Percentiles rank a stretch among this genome's conserved stretches.
Conservation (phyloP, 2,888 invertebrate genomes). For the Miltochrista miniata region DNA sequence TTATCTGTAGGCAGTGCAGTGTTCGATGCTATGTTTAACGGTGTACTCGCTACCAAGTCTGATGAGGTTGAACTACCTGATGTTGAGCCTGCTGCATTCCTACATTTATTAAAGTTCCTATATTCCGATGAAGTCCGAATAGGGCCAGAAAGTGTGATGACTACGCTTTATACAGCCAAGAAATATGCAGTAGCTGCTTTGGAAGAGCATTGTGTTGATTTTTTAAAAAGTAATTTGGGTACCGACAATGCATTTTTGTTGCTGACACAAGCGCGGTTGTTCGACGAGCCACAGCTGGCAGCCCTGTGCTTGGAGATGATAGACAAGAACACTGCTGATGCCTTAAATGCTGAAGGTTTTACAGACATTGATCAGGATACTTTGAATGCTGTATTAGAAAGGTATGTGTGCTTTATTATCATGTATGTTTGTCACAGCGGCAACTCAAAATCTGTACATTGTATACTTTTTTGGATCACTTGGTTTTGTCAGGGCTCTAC, state of each 20-base stretch:
- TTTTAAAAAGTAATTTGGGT: slow-evolving; percentile 88
- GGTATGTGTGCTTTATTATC: slow-evolving; percentile 47
- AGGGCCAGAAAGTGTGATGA: slow-evolving; percentile 94
- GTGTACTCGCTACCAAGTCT: slow-evolving; percentile 87
- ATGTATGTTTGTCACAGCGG: no score
- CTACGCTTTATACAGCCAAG: slow-evolving; percentile 93
- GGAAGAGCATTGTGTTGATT: slow-evolving; percentile 93
- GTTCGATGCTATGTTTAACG: slow-evolving; percentile 94
- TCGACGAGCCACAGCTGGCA: slow-evolving; percentile 93
- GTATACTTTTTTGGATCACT: no score
- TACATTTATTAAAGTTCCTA: slow-evolving; percentile 88
- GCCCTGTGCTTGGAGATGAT: slow-evolving; percentile 91
- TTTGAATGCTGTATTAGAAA: slow-evolving; percentile 88
- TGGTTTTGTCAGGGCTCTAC: no score
- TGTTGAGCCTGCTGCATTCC: slow-evolving; percentile 92
- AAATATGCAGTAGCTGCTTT: slow-evolving; percentile 93
- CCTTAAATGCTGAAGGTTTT: slow-evolving; percentile 91
- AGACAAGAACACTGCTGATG: slow-evolving; percentile 92
- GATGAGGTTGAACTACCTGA: slow-evolving; percentile 92
- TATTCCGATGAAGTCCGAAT: slow-evolving; percentile 93
- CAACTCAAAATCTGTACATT: no score
- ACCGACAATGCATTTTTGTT: slow-evolving; percentile 93
- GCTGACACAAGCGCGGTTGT: slow-evolving; percentile 90
- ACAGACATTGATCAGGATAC: slow-evolving; percentile 92
- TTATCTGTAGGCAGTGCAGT: slow-evolving; percentile 92